Conservation (phyloP, 2,888 invertebrate species). For the Azorinus chamasolen region DNA sequence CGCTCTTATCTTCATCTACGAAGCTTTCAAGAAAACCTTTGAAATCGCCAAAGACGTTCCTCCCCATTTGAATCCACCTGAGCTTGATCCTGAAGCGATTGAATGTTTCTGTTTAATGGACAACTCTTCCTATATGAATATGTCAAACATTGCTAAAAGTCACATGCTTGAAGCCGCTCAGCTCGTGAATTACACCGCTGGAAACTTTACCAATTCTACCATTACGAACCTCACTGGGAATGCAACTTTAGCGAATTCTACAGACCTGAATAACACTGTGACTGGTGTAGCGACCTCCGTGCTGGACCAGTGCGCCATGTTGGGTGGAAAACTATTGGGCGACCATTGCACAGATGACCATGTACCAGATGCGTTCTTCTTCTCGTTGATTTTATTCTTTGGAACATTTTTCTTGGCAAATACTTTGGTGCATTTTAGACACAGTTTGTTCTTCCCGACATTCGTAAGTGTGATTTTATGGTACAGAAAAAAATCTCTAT, state of each 20-base stretch:
- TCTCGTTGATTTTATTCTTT: conserved; percentile 96
- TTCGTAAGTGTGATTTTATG: conserved; percentile 89
- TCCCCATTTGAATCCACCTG: conserved; percentile 52
- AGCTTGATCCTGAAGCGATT: background rate
- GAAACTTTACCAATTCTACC: no score
- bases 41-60: conserved; percentile 85
- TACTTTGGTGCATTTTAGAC: conserved; percentile 96
- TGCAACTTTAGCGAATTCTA: background rate
- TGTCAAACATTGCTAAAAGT: background rate
- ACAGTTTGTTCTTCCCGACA: conserved; percentile 96
- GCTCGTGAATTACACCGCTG: no score
- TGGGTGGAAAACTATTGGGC: conserved; percentile 87
- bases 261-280: background rate
- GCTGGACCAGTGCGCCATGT: conserved; percentile 58
- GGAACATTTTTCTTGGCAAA: conserved; percentile 97
- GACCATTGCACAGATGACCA: conserved; percentile 72
- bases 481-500: no score
- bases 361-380: conserved; percentile 92
- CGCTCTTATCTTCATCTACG: conserved; percentile 98
- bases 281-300: conserved; percentile 2
- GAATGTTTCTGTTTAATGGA: conserved; percentile 60
- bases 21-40: conserved; percentile 97
- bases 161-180: no score
- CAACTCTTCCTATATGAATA: conserved; percentile 26
- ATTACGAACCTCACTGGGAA: background rate